Base-by-base conservation (phyloP, 2,113 vertebrate genomes). In the Micromys minutus region DNA sequence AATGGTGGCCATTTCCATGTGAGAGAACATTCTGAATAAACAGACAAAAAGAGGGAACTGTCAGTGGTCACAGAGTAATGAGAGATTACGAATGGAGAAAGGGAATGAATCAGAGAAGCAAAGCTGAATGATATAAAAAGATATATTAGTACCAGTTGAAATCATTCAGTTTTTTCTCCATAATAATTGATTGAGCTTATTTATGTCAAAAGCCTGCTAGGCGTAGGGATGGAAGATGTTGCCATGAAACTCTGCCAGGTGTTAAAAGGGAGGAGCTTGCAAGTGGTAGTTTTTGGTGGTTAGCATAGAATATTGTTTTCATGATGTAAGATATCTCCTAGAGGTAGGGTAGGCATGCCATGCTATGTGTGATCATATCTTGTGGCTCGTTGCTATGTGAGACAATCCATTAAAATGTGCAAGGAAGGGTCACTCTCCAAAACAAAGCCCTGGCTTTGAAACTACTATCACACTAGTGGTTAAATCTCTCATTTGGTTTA, bases 181-280 rank as follows among this genome's bases (percentile, higher is more conserved):
- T 63, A 75, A 57, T 69, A 65, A 85, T 19, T 52, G 84, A 45
- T 31, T 84, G 59, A 63, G 19, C 4, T 63, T 21, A 42, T 90
- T 79, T 69, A 63, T 50, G 31, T 31, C 91, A n/a, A 67, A 95
- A 94, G 7, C 8, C 15, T 59, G 61, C 72, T 88, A n/a, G 36
- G 36, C 36, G 47, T 19, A 16, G 52, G n/a, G 39, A 39, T 72
- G 17, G 55, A 95, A 79, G 39, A 80, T 34, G 71, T 75, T 77
- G 89, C 22, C 31, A 91, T 94, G 67, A 55, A 39, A 71, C 84
- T 93, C 72, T 89, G 29, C 77, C 86, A 69, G n/a, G 42, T 93
- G 52, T 52, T 71, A 89, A 45, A 34, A 17, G 12, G 1, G 12
- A 90, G 13, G n/a, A 75, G 31, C 45, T 90, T 85, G 65, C 74